Conservation (phyloP, 2,113 vertebrate genomes). For the Onychorhynchus coronatus region DNA sequence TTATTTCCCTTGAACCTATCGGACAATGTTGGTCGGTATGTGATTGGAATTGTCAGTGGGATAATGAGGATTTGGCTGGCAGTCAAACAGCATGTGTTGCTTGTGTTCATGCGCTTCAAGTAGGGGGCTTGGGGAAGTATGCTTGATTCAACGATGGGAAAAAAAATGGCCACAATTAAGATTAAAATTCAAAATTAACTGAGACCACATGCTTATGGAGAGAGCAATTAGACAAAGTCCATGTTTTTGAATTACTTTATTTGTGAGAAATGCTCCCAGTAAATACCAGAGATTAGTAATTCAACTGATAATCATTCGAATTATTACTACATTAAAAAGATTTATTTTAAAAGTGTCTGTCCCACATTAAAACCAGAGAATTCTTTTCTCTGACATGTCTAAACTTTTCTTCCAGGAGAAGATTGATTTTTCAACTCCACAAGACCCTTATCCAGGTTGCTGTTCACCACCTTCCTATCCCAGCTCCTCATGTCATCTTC, state of each 20-base stretch:
- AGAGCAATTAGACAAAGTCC: not conserved
- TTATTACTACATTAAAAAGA: not conserved
- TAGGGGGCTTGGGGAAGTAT: not conserved
- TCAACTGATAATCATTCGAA: not conserved
- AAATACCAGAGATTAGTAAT: not conserved
- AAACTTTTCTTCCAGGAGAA: not conserved
- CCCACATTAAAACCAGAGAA: not conserved
- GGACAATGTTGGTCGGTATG: not conserved
- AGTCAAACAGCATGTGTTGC: not conserved
- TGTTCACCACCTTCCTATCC: not conserved
- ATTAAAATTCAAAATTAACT: not conserved
- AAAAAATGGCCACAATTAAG: not conserved
- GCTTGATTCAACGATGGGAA: not conserved
- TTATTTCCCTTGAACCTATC: not conserved
- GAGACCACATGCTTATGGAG: not conserved
- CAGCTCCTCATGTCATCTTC: fast-evolving
- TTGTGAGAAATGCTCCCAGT: not conserved
- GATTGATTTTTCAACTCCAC: not conserved
- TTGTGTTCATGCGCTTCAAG: not conserved
- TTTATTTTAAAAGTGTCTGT: not conserved
- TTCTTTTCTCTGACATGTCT: not conserved
- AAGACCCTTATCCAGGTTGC: not conserved
- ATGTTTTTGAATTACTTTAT: not conserved
- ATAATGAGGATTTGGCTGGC: not conserved
- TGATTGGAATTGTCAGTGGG: not conserved